These are phyloP conservation scores for Gyrodactylus bullatarudis DNA, from an alignment of 1,140 invertebrate genomes.

Conservation along the genomic window DNA sequence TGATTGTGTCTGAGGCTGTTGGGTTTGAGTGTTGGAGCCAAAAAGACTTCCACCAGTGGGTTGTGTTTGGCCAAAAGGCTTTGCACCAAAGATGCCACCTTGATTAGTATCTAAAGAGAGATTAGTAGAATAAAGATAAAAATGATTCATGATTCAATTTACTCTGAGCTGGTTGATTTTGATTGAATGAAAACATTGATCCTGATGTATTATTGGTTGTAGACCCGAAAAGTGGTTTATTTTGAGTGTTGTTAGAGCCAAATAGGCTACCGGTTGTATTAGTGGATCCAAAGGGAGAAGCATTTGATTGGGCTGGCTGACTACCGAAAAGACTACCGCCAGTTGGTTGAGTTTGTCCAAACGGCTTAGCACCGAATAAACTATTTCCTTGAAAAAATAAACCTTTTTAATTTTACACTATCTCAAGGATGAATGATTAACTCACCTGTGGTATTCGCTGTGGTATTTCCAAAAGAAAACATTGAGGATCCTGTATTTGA, in stretches of 20 bases:
- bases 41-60: not conserved
- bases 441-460: no score
- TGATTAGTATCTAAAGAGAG: no score
- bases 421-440: no score
- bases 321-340: not conserved
- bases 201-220: not conserved
- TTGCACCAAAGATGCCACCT: not conserved
- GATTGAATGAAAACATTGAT: not conserved
- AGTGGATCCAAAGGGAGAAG: not conserved
- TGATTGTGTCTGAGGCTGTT: not conserved
- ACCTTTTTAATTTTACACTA: no score
- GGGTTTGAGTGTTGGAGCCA: not conserved
- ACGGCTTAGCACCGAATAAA: not conserved
- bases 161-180: not conserved
- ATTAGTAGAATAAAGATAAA: no score
- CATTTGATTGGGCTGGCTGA: not conserved
- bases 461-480: not conserved
- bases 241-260: not conserved
- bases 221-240: not conserved
- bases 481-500: not conserved
- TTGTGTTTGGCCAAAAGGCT: not conserved
- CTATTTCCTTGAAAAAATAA: no score
- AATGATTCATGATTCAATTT: not conserved
- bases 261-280: not conserved
- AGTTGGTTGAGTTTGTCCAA: not conserved